Conservation (phyloP, 2,113 vertebrate species). For the Monopterus albus region DNA sequence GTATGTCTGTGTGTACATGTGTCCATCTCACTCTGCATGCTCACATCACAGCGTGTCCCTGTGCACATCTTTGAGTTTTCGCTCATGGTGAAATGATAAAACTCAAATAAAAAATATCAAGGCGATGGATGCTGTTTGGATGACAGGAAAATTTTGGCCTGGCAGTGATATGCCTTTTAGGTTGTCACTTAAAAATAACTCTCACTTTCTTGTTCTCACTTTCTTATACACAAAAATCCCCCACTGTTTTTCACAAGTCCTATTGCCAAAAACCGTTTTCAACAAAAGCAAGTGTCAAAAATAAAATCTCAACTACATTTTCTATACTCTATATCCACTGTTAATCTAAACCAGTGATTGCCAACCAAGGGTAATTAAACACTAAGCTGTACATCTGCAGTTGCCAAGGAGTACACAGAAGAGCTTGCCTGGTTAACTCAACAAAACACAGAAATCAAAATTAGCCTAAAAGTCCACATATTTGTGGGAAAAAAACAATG, state of each 20-base stretch:
- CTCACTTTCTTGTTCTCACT: conserved; percentile 34
- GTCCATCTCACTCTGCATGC: background rate
- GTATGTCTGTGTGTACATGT: conserved; percentile 4
- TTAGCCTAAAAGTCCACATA: too few species aligned
- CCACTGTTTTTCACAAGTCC: conserved; percentile 20
- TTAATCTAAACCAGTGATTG: background rate
- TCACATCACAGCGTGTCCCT: background rate
- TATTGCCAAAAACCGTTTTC: conserved; percentile 5
- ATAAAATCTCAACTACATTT: background rate
- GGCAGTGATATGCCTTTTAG: conserved; percentile 62
- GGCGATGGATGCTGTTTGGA: conserved; percentile 44
- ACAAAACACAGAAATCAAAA: too few species aligned
- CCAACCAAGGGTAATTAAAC: background rate
- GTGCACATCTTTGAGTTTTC: conserved; percentile 11
- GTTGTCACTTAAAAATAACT: conserved; percentile 38
- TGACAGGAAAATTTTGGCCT: conserved; percentile 54
- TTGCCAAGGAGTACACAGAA: too few species aligned
- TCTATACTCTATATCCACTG: background rate
- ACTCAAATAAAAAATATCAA: conserved; percentile 46
- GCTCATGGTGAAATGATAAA: conserved; percentile 31
- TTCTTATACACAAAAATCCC: conserved; percentile 28
- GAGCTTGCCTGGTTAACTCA: too few species aligned
- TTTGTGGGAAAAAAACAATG: too few species aligned
- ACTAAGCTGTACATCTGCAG: background rate
- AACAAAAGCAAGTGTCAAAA: conserved; percentile 3